Base-by-base conservation (phyloP, 2,113 vertebrate genomes). In the Protobothrops mucrosquamatus region DNA sequence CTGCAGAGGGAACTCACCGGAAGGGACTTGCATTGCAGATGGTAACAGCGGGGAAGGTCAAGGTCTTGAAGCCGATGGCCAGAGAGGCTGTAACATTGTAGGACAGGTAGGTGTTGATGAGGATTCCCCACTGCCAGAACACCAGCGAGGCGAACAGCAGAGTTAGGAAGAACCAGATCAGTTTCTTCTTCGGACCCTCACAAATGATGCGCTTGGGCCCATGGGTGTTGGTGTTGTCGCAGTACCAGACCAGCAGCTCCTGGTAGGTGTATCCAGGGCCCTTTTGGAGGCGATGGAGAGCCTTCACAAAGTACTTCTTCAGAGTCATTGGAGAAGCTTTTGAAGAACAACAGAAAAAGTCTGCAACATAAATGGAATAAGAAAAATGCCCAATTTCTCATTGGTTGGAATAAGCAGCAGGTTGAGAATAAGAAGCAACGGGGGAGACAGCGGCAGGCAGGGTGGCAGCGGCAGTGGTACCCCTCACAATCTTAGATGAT, bases 211-310 rank as follows among this genome's bases (percentile, higher is more conserved):
- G 98, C 94, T 98, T 98, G 18, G 98, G 98, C 85, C 98, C 98
- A 0, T 98, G 98, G 0, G 98, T 98, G 96, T 98, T 98, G 95
- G 98, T 98, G 96, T 98, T 98, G 95, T 97, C 96, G 0, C 98
- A 98, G 96, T 98, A 98, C 98, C 98, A 98, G 91, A 98, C 97
- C 93, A 98, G 97, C 93, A 98, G 97, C 97, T 98, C 98, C 94
- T 97, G 97, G 95, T 98, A 98, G 0, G 98, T 98, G 95, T 98
- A 98, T 46, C 98, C 98, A 0, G 98, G 98, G 74, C 98, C 98
- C 95, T 98, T 98, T 97, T 98, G 98, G 91, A 98, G 96, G 39
- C 98, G 97, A 20, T 98, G 98, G 95, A 98, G 97, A 0, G 98
- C 96, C 85, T 96, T 97, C 0, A 97, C 88, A 3, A 98, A 95